These are phyloP conservation scores for Itoplectis maculator DNA, from an alignment of 2,888 invertebrate species.

Conservation along the genomic window DNA sequence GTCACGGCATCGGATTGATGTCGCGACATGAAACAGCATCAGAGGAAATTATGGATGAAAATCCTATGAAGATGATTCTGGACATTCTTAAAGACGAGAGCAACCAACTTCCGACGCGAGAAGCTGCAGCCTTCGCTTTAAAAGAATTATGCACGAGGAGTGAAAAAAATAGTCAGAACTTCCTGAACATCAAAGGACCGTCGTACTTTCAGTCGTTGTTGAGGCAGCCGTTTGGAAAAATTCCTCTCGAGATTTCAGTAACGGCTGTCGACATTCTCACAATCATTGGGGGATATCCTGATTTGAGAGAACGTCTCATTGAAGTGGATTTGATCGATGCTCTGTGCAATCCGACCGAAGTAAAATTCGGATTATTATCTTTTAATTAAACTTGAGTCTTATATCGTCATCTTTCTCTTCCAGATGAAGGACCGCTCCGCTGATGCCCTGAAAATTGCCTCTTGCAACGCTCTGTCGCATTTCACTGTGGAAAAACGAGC, in stretches of 20 bases:
- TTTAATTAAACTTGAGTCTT: background rate
- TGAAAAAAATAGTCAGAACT: conserved; percentile 71
- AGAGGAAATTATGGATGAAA: conserved; percentile 72
- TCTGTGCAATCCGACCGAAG: conserved; percentile 74
- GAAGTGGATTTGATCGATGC: conserved; percentile 71
- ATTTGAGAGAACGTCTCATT: conserved; percentile 67
- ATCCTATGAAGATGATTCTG: conserved; percentile 67
- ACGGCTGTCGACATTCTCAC: conserved; percentile 70
- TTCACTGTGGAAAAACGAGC: conserved; percentile 72
- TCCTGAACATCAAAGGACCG: conserved; percentile 72
- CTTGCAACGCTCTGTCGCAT: conserved; percentile 73
- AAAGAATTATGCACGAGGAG: conserved; percentile 73
- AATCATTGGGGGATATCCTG: conserved; percentile 69
- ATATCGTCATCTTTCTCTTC: background rate
- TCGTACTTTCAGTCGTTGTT: conserved; percentile 70
- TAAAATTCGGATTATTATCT: conserved; percentile 49
- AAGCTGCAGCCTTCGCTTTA: conserved; percentile 75
- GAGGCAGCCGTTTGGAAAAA: conserved; percentile 64
- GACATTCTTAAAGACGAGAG: conserved; percentile 73
- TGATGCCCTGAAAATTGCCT: conserved; percentile 75
- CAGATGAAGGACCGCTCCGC: conserved; percentile 62
- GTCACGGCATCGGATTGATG: conserved; percentile 76
- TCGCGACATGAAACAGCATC: conserved; percentile 72
- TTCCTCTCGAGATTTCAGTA: conserved; percentile 71
- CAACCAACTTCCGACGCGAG: conserved; percentile 71